Evolutionary conservation across 1,140 invertebrate species (phyloP), one percentile per base, ranked within the genome.

Genomic region (Cyrtorhinus lividipennis): DNA sequence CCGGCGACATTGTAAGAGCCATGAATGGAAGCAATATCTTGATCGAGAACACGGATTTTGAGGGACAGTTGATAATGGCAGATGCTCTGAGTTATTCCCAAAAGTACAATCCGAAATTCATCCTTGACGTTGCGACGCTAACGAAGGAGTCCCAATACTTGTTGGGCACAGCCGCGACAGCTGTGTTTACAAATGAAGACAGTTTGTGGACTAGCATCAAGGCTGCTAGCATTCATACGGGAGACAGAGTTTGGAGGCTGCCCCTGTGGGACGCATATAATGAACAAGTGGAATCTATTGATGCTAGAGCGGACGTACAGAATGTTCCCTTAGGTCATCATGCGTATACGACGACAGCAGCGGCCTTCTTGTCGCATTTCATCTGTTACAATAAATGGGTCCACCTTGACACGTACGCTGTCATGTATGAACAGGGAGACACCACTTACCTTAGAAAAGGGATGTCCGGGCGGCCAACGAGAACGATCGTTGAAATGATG

Each of bases 21-120:
- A 78, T 78, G 74, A 84, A 82, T 72, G 81, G 81, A 8, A 84
- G 83, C 72, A 79, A 77, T 23, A 82, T 84, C 63, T 78, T 83
- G 62, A 73, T 84, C 60, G 79, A 83, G 67, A 80, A 82, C 63
- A 84, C 83, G 18, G 82, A 84, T 74, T 80, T 80, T 20, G 83
- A 83, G 65, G 83, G 83, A 8, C 69, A 81, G 57, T 69, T 85
- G 15, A 76, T 83, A 61, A 68, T 85, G 26, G 80, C 80, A 57
- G 83, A 85, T 73, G 81, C 80, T 30, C 69, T 85, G 1, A 77
- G 74, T 64, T 85, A 84, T 70, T 57, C 65, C 45, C 48, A 59
- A 30, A 26, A 24, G 20, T 66, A 46, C 59, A 75, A 81, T 59
- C 83, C 80, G 18, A 70, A 73, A 22, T 73, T 77, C 3, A 76